Conservation (phyloP, 2,797 vertebrate genomes). For the Malacoctenus gilli region DNA sequence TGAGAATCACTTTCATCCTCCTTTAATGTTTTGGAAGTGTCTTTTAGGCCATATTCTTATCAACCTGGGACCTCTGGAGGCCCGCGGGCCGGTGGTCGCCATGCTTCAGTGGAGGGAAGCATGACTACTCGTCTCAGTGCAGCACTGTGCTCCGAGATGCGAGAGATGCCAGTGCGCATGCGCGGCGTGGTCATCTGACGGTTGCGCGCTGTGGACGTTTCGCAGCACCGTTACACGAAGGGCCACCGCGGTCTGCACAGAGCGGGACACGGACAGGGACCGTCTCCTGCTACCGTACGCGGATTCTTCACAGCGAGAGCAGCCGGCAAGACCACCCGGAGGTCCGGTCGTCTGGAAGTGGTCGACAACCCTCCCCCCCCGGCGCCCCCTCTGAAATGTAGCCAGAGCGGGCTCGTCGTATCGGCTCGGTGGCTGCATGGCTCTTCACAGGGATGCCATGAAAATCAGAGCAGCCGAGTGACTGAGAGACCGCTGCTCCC, state of each 20-base stretch:
- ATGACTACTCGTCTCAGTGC: no score
- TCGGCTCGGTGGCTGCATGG: slow-evolving; percentile 58
- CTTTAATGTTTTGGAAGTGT: no score
- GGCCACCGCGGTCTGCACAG: slow-evolving; percentile 46
- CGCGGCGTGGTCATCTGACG: slow-evolving; percentile 67
- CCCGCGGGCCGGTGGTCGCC: no score
- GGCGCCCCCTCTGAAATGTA: slow-evolving; percentile 47
- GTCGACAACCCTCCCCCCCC: no score
- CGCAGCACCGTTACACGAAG: slow-evolving; percentile 41
- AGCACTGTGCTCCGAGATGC: no score
- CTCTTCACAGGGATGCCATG: slow-evolving; percentile 72
- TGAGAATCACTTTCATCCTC: no score
- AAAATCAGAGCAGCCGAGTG: slow-evolving; percentile 68
- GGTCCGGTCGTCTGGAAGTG: no score
- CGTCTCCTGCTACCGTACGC: slow-evolving; percentile 23
- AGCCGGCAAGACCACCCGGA: background rate
- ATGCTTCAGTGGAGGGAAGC: no score
- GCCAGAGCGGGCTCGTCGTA: slow-evolving; percentile 38
- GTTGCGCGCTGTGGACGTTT: slow-evolving; percentile 46
- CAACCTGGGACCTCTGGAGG: no score
- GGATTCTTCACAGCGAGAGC: background rate
- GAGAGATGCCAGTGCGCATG: slow-evolving; percentile 59
- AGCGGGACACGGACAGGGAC: slow-evolving; percentile 31
- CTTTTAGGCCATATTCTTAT: no score
- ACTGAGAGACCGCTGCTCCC: slow-evolving; percentile 52